Evolutionary conservation across 2,113 vertebrate genomes (phyloP).

Genomic region (Amia ocellicauda): DNA sequence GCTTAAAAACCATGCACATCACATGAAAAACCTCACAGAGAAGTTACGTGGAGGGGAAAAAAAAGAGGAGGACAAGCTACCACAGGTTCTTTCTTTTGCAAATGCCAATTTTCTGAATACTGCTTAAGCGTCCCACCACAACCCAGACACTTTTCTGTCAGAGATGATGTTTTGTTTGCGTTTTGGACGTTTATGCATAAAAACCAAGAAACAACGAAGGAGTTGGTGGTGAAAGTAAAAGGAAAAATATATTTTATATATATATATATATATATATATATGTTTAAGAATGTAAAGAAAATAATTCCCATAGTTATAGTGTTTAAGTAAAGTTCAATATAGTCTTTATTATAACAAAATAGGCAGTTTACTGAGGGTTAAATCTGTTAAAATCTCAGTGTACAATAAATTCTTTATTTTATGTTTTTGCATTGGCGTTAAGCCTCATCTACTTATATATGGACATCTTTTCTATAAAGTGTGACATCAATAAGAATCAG

Average conservation of each 20-base stretch:
- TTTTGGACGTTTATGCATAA: slow-evolving; percentile 73
- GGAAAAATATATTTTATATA: slow-evolving; percentile 78
- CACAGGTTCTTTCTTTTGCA: slow-evolving; percentile 37
- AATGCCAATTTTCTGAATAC: slow-evolving; percentile 50
- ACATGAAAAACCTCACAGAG: slow-evolving; percentile 33
- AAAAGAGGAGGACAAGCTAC: slow-evolving; percentile 71
- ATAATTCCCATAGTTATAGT: slow-evolving; percentile 89
- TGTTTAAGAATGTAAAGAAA: slow-evolving; percentile 86
- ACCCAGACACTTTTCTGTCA: slow-evolving; percentile 49
- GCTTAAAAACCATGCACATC: slow-evolving; percentile 59
- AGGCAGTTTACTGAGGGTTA: slow-evolving; percentile 96
- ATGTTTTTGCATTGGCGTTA: slow-evolving; percentile 71
- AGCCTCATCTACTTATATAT: slow-evolving; percentile 52
- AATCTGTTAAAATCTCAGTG: slow-evolving; percentile 84
- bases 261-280: slow-evolving; percentile 67
- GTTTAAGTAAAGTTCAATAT: slow-evolving; percentile 92
- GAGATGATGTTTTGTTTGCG: slow-evolving; percentile 63
- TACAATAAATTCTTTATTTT: slow-evolving; percentile 73
- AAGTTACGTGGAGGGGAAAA: slow-evolving; percentile 48
- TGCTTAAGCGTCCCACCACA: slow-evolving; percentile 51
- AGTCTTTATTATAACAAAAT: slow-evolving; percentile 99
- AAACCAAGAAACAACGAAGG: slow-evolving; percentile 73
- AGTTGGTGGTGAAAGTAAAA: slow-evolving; percentile 75
- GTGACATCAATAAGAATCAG: slow-evolving; percentile 5
- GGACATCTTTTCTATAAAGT: slow-evolving; percentile 45